Evolutionary conservation across 1,140 invertebrate species (phyloP), one percentile per base, ranked within the genome.

Genomic region (Popillia japonica): DNA sequence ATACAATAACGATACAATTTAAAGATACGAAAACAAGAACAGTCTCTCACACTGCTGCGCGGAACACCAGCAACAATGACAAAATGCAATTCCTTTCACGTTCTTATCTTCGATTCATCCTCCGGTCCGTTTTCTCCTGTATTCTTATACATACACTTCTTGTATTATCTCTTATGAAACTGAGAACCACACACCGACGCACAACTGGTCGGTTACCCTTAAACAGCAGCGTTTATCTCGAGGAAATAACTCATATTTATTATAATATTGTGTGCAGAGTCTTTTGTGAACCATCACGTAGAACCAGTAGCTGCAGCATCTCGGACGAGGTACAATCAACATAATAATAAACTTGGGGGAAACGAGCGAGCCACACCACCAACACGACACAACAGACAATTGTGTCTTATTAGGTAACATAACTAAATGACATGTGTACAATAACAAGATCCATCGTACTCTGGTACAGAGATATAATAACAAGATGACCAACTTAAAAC

Each of bases 401-500:
- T 75, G 74, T 55, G 74, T 75, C 74, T 75, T 75, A 75, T 75
- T 75, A 75, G 74, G 40, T 23, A 23, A 20, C 44, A 75, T 75
- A 75, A 75, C 74, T 75, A 75, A 75, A 75, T 42, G 74, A 75
- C 74, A 75, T 75, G 74, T 75, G 74, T 75, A 75, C 74, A 75
- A 75, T 75, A 55, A 75, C 74, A 75, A 75, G 74, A 75, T 75
- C 44, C 74, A 75, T 75, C 74, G 40, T 23, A 27, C 10, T 10
- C 14, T 7, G 6, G 11, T 14, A 17, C 74, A n/a, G 74, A 75
- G 74, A 75, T 75, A 75, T 42, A 75, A 75, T 75, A 75, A 75
- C 40, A 23, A 75, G 74, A 75, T 75, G 74, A 75, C 74, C 44
- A 75, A 75, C 74, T 75, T 75, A 48, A n/a, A 55, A 42, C 40